phyloP scores from a whole-genome alignment of 2,888 invertebrate species.

The Orthosia incerta region DNA sequence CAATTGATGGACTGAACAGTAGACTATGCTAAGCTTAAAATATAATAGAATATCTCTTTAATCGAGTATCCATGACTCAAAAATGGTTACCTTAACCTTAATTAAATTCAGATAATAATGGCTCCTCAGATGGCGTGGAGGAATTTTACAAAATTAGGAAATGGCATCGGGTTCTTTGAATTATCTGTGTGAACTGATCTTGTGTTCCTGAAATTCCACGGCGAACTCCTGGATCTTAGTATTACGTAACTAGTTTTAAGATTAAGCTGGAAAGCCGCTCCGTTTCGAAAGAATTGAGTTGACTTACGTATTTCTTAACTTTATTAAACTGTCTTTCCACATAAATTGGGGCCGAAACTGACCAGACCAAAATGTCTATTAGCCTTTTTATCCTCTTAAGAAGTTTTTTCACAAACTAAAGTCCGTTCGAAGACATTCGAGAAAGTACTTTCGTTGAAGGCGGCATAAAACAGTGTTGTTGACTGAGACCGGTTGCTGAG shows the following conservation, averaged over 20 bases:
- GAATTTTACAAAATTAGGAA: not conserved
- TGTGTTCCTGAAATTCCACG: constrained; percentile 5
- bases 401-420: constrained; percentile 58
- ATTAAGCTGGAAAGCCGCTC: constrained; percentile 26
- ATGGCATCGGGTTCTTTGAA: not conserved
- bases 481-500: constrained; percentile 77
- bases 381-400: constrained; percentile 44
- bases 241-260: constrained; percentile 42
- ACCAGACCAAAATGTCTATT: constrained; percentile 51
- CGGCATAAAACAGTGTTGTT: constrained; percentile 81
- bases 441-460: constrained; percentile 78
- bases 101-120: not conserved
- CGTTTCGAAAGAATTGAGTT: constrained; percentile 35
- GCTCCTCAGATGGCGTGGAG: not conserved
- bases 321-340: constrained; percentile 42
- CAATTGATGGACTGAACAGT: too few relatives aligned
- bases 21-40: too few relatives aligned
- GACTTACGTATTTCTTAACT: constrained; percentile 49
- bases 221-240: constrained; percentile 14
- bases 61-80: not conserved
- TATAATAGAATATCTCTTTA: too few relatives aligned
- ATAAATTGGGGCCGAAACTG: constrained; percentile 50
- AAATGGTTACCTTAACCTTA: not conserved
- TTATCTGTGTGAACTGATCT: not conserved
- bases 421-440: constrained; percentile 63